Conservation (phyloP, 2,797 vertebrate species). For the Chromis chromis region DNA sequence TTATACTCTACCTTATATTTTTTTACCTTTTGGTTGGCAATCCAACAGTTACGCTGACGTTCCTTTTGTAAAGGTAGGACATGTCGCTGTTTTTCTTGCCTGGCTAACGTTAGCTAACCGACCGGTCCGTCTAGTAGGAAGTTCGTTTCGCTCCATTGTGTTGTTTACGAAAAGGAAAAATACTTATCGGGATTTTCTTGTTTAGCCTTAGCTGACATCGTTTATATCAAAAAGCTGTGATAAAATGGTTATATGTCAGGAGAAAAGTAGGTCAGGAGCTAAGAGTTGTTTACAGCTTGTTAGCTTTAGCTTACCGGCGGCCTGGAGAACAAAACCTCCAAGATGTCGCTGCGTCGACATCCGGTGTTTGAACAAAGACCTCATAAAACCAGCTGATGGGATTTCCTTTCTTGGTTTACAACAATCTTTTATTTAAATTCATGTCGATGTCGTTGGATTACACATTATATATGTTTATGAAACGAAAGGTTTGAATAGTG, state of each 20-base stretch:
- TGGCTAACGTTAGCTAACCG: conserved; percentile 40
- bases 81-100: conserved; percentile 3
- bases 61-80: conserved; percentile 74
- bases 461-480: too few species aligned
- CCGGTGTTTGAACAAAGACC: conserved; percentile 80
- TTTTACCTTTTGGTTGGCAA: conserved; percentile 20
- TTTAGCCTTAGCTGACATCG: fast-evolving
- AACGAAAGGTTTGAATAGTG: too few species aligned
- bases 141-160: background rate
- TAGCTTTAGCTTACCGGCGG: conserved; percentile 55
- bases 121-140: conserved; percentile 13
- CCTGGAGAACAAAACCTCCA: conserved; percentile 53
- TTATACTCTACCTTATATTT: conserved; percentile 21
- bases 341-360: conserved; percentile 72
- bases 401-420: background rate
- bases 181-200: fast-evolving
- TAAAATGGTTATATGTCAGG: fast-evolving
- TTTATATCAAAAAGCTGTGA: fast-evolving
- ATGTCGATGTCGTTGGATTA: too few species aligned
- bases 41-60: conserved; percentile 66
- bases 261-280: fast-evolving
- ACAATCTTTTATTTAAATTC: background rate
- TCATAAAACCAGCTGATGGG: conserved; percentile 60
- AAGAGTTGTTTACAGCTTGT: conserved; percentile 21
- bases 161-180: background rate